Base-by-base conservation (phyloP, 1,140 invertebrate species). In the Homarus americanus region DNA sequence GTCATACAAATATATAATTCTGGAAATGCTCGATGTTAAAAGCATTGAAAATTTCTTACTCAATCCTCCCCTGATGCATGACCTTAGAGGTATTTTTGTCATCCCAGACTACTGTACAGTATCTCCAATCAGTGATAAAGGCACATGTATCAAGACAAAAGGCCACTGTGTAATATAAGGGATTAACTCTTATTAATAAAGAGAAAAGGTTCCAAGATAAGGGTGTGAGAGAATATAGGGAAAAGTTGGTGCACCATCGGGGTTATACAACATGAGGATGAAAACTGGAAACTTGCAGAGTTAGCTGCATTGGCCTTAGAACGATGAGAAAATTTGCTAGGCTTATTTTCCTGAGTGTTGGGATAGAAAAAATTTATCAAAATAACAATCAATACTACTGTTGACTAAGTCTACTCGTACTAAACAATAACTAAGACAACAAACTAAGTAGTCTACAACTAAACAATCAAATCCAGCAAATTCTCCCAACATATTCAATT, bases 291-390 rank as follows among this genome's bases (percentile, higher is more conserved):
- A 82, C 89, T 85, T 85, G 89, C 89, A 91, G 82, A 91, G 82
- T 85, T 91, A 91, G 89, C 82, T 91, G 89, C 89, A 91, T 85
- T 66, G 80, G 82, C 82, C 63, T 63, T 80, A 91, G 82, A 91
- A 86, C 69, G 89, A 91, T 91, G 89, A 86, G 89, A 91, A 85
- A 91, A 91, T 91, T 91, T 91, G 89, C 82, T 91, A 79, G 89
- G 89, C 89, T 91, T 79, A 85, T 76, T 90, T 90, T 90, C 88
- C 88, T 90, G 83, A 91, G 82, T 86, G 83, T 91, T 80, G 89
- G 76, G 75, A 91, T 86, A 91, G 49, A 91, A 82, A 82, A 41
- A 73, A 58, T 90, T 90, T 75, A 85, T 82, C 40, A 80, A 86
- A 79, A 86, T 80, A 86, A 91, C 58, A 49, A 79, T 83, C 66